A percentile compares a stretch with the other conserved stretches of the same genome.
Conservation (phyloP, 1,140 invertebrate genomes). For the Drosophila fuyamai region DNA sequence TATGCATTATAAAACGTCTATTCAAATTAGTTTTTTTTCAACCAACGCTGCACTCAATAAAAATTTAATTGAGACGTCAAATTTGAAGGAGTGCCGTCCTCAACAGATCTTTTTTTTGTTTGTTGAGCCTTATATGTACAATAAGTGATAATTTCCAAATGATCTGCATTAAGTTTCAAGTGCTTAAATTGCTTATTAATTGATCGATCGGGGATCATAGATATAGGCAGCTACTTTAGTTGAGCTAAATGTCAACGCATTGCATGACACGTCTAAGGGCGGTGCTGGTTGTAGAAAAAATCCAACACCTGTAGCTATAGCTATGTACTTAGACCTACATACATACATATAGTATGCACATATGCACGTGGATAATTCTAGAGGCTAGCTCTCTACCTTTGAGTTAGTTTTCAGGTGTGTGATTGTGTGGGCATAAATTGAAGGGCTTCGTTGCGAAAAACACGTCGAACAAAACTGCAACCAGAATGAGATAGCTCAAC, state of each 20-base stretch:
- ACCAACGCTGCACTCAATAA: constrained; percentile 16
- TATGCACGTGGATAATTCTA: constrained; percentile 55
- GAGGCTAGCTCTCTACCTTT: constrained; percentile 37
- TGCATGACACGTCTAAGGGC: constrained; percentile 40
- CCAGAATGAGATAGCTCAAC: constrained; percentile 33
- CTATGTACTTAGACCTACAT: constrained; percentile 12
- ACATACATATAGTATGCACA: constrained; percentile 10
- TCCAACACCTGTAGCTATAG: constrained; percentile 48
- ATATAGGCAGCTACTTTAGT: constrained; percentile 8
- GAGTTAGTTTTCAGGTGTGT: constrained; percentile 16
- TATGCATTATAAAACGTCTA: not conserved
- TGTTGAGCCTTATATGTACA: not conserved
- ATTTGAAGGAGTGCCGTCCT: constrained; percentile 13
- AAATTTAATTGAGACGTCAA: constrained; percentile 10
- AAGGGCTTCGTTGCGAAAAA: constrained; percentile 60
- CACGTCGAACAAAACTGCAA: constrained; percentile 57
- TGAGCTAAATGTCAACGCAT: constrained; percentile 37
- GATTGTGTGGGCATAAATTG: constrained; percentile 36
- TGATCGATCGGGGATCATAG: constrained; percentile 10
- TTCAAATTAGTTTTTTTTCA: constrained; percentile 4
- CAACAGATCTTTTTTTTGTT: constrained; percentile 5
- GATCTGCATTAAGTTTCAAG: not conserved
- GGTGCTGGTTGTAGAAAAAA: constrained; percentile 39
- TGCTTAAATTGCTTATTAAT: constrained; percentile 12
- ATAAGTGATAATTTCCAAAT: not conserved